Conservation (phyloP, 2,797 vertebrate species). For the Alcedo atthis region DNA sequence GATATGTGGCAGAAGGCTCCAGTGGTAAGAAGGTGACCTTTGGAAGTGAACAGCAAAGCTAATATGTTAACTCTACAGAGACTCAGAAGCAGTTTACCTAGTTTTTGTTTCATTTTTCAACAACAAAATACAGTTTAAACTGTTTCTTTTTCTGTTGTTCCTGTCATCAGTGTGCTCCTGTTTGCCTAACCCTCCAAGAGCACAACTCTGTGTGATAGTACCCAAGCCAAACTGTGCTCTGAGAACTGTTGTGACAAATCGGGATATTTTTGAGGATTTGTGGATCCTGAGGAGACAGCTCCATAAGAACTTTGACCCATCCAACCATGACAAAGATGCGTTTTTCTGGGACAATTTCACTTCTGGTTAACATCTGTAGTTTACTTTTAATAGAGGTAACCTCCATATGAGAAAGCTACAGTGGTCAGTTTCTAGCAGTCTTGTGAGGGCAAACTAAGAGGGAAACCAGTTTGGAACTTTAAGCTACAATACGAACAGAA, state of each 20-base stretch:
- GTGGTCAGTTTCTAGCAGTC: background rate
- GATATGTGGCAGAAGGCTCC: background rate
- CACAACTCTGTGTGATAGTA: background rate
- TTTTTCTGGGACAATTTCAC: background rate
- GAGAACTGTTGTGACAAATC: background rate
- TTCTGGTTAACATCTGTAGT: background rate
- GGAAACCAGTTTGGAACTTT: background rate
- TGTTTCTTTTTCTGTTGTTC: background rate
- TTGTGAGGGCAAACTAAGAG: background rate
- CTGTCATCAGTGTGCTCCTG: background rate
- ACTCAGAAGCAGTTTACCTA: background rate
- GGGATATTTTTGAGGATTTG: background rate
- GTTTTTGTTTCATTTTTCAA: background rate
- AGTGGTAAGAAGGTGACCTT: background rate
- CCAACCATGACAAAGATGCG: background rate
- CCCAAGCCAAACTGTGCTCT: background rate
- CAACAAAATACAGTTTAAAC: background rate
- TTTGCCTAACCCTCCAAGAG: background rate
- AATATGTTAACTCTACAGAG: background rate
- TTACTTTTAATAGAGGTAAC: background rate
- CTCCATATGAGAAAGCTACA: accelerated
- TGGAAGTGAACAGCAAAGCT: background rate
- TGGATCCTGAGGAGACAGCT: background rate
- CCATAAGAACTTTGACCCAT: background rate
- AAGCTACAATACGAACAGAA: background rate